Percentiles rank a stretch among this genome's conserved stretches.
Conservation (phyloP, 2,113 vertebrate species). For the Heliornis fulica region DNA sequence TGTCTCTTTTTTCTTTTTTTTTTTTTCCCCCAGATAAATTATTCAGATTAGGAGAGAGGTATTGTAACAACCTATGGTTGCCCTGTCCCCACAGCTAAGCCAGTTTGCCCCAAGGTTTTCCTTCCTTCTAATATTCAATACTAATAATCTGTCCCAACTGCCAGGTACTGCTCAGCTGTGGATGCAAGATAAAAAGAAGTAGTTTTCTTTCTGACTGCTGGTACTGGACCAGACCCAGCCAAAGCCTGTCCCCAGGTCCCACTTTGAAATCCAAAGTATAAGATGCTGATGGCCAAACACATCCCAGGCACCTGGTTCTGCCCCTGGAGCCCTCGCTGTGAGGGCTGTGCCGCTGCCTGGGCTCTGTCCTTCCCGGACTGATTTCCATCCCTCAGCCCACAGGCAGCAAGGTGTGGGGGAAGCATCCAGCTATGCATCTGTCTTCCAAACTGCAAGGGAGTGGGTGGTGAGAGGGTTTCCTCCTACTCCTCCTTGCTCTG, state of each 20-base stretch:
- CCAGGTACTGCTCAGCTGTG: neutral
- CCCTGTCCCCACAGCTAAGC: neutral
- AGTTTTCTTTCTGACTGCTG: neutral
- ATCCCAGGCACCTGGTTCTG: neutral
- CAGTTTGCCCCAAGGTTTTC: neutral
- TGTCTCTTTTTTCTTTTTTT: neutral
- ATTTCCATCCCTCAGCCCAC: neutral
- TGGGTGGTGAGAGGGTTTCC: neutral
- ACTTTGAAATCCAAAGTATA: neutral
- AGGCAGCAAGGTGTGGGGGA: neutral
- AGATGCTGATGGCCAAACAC: neutral
- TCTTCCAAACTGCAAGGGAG: neutral
- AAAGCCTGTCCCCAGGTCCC: neutral
- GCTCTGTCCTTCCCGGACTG: accelerated
- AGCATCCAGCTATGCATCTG: neutral
- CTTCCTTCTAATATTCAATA: neutral
- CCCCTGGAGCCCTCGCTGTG: accelerated
- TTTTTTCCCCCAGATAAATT: neutral
- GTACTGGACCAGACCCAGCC: neutral
- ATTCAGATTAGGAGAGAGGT: neutral
- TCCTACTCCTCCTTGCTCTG: neutral
- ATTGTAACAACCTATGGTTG: neutral
- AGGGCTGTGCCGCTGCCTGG: neutral
- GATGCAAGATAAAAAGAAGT: neutral
- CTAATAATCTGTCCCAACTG: neutral